Conservation (phyloP, 2,113 vertebrate species). For the Podilymbus podiceps region DNA sequence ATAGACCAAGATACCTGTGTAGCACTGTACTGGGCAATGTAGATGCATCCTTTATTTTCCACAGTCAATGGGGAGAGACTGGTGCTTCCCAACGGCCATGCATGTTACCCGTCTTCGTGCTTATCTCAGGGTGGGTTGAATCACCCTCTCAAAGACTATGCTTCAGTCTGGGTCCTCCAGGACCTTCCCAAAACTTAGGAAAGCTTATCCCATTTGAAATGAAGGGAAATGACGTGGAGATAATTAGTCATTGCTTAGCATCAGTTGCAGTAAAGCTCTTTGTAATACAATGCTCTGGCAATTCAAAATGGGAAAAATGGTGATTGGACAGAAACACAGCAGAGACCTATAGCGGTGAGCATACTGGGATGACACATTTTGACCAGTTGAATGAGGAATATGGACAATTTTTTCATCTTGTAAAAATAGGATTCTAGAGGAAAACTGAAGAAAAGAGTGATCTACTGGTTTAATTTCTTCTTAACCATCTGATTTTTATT, state of each 20-base stretch:
- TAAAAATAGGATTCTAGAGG: neutral
- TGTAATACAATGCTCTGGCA: neutral
- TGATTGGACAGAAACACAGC: neutral
- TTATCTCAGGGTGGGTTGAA: neutral
- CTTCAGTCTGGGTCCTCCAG: neutral
- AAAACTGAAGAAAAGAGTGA: neutral
- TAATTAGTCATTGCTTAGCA: neutral
- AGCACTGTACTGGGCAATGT: neutral
- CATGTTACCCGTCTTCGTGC: neutral
- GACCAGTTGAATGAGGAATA: neutral
- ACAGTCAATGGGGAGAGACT: neutral
- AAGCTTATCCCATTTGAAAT: neutral
- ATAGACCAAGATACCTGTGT: neutral
- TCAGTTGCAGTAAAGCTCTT: neutral
- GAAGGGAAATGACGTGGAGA: neutral
- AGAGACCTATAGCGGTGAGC: neutral
- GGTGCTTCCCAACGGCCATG: neutral
- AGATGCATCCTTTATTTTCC: neutral
- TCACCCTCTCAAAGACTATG: neutral
- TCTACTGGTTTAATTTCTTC: neutral
- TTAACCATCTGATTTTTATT: neutral
- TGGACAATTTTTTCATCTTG: neutral
- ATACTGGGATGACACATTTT: neutral
- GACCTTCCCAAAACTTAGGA: neutral
- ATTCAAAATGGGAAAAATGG: neutral